Conservation (phyloP, 2,888 invertebrate genomes). For the Synergus itoensis region DNA sequence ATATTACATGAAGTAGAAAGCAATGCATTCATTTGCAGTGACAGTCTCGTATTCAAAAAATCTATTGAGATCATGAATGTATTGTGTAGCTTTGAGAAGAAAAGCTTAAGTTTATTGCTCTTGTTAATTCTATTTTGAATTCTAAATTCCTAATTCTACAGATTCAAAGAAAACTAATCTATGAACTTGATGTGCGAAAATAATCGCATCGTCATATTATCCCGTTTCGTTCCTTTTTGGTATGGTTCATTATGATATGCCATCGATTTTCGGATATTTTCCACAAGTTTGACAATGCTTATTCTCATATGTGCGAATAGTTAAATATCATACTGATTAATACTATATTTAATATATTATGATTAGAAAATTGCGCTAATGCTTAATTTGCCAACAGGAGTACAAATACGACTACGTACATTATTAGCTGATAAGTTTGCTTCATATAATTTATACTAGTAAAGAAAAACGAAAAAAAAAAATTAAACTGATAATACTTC, state of each 20-base stretch:
- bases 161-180: neutral
- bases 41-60: neutral
- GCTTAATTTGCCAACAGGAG: neutral
- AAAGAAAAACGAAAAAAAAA: neutral
- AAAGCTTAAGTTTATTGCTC: neutral
- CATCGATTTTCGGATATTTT: neutral
- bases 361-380: neutral
- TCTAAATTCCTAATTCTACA: neutral
- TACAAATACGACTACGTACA: neutral
- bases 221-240: neutral
- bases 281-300: neutral
- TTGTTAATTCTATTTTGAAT: neutral
- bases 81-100: neutral
- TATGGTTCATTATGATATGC: slow-evolving; percentile 6
- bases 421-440: neutral
- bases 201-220: neutral
- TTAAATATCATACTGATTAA: neutral
- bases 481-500: neutral
- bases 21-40: neutral
- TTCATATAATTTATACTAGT: neutral
- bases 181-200: neutral
- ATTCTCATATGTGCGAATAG: neutral
- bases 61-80: neutral
- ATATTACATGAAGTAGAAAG: neutral
- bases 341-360: neutral